Evolutionary conservation across 2,888 invertebrate genomes (phyloP).

Genomic region (Pomacea canaliculata): DNA sequence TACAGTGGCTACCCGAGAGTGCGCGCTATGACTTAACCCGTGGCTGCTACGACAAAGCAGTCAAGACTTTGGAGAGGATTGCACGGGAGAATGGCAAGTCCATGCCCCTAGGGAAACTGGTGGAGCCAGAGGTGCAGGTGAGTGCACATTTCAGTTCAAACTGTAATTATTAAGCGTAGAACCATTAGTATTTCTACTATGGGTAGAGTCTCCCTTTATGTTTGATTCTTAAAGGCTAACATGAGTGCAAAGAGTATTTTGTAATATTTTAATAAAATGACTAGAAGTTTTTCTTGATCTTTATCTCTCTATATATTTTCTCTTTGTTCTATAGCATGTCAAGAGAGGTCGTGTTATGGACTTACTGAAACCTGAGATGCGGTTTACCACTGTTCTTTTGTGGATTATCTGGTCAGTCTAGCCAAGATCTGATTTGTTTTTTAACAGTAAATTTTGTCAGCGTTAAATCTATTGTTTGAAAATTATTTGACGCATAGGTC

Average conservation of each 20-base stretch:
- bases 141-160: background rate
- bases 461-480: no score
- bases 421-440: background rate
- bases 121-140: slow-evolving; percentile 52
- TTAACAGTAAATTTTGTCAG: no score
- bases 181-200: background rate
- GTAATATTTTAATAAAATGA: no score
- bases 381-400: slow-evolving; percentile 85
- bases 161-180: no score
- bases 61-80: slow-evolving; percentile 86
- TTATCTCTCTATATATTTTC: background rate
- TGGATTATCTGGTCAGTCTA: slow-evolving; percentile 90
- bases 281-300: background rate
- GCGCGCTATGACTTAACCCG: slow-evolving; percentile 89
- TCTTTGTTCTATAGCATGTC: slow-evolving; percentile 41
- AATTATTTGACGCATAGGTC: no score
- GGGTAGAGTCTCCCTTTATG: background rate
- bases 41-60: slow-evolving; percentile 87
- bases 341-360: slow-evolving; percentile 70
- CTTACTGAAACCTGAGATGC: slow-evolving; percentile 80
- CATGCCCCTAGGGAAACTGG: slow-evolving; percentile 81
- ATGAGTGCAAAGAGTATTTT: no score
- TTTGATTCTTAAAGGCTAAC: no score
- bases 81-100: slow-evolving; percentile 90
- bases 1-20: slow-evolving; percentile 94